A percentile compares a stretch with the other conserved stretches of the same genome.
phyloP scores from a whole-genome alignment of 2,113 vertebrate species.

The Saccopteryx bilineata region DNA sequence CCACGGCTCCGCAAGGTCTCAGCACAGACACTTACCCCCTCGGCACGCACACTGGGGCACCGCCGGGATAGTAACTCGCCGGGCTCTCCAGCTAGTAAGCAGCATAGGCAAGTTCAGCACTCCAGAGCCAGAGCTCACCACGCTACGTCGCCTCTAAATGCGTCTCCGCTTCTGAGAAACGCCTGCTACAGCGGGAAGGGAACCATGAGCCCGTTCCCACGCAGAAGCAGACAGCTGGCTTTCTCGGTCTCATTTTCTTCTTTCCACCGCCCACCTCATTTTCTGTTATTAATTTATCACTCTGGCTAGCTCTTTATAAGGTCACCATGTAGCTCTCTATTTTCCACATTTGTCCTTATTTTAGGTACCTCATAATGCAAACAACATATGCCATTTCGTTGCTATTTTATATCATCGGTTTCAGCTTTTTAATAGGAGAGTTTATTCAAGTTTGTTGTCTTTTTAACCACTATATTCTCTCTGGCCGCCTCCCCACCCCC shows the following conservation, averaged over 20 bases:
- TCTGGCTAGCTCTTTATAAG: neutral
- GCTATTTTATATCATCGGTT: neutral
- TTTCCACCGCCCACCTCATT: neutral
- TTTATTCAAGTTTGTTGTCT: neutral
- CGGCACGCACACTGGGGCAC: neutral
- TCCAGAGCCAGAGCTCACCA: rapidly evolving
- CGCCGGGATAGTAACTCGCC: too few species aligned
- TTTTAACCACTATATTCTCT: neutral
- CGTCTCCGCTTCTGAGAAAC: neutral
- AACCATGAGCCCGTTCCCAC: neutral
- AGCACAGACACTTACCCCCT: too few species aligned
- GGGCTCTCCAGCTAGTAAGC: neutral
- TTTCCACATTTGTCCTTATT: neutral
- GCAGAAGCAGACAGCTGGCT: neutral
- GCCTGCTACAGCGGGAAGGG: neutral
- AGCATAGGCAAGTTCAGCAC: neutral
- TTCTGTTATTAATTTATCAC: neutral
- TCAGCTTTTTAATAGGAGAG: neutral
- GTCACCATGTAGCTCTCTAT: neutral
- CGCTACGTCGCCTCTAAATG: neutral
- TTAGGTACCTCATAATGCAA: neutral
- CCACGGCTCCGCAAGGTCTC: neutral
- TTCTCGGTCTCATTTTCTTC: neutral
- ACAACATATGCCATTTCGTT: neutral
- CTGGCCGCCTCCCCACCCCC: neutral